Conservation (phyloP, 1,140 invertebrate genomes). For the Apis florea region DNA sequence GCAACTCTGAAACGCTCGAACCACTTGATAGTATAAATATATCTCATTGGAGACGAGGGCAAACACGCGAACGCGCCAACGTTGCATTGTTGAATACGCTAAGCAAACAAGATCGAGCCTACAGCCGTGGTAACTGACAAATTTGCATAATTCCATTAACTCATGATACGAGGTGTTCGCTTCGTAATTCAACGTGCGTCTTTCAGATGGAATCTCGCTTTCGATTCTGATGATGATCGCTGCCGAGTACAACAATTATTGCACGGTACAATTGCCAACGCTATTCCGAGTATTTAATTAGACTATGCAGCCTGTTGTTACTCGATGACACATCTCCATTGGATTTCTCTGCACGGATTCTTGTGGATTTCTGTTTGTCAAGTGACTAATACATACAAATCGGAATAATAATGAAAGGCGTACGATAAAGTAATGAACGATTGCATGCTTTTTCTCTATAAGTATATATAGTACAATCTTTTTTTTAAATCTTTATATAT, state of each 20-base stretch:
- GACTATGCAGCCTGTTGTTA: conserved; percentile 6
- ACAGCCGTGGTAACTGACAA: conserved; percentile 8
- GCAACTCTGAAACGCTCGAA: conserved; percentile 61
- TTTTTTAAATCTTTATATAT: too few relatives aligned
- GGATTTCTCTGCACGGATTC: conserved; percentile 17
- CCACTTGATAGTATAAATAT: conserved; percentile 74
- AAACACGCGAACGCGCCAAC: conserved; percentile 47
- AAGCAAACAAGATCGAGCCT: conserved; percentile 37
- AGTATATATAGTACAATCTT: too few relatives aligned
- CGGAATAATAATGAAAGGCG: not conserved
- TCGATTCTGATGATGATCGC: not conserved
- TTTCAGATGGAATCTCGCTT: not conserved
- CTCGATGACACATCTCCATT: conserved; percentile 19
- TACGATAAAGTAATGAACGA: not conserved
- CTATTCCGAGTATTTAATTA: conserved; percentile 40
- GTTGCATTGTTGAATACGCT: conserved; percentile 47
- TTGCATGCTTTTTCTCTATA: not conserved
- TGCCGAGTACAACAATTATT: not conserved
- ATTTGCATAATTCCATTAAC: conserved; percentile 27
- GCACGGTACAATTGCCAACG: conserved; percentile 24
- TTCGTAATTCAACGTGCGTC: not conserved
- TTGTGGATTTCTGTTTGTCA: conserved; percentile 6
- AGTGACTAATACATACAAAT: not conserved
- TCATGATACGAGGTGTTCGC: not conserved
- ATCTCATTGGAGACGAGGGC: conserved; percentile 64